phyloP scores from a whole-genome alignment of 2,888 invertebrate species.

The Yponomeuta sedellus region DNA sequence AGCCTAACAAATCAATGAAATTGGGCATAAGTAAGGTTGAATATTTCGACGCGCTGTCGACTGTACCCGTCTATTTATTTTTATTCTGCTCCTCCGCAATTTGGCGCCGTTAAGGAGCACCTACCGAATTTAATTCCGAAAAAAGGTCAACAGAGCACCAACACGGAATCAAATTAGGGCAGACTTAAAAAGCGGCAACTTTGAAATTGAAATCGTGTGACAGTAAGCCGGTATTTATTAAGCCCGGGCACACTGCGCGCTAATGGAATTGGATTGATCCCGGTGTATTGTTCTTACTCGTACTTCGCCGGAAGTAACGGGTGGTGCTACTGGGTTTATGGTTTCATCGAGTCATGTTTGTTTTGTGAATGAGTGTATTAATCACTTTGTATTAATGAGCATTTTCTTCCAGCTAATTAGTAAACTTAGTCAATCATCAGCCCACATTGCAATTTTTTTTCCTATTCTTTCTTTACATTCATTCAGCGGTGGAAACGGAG shows the following conservation, averaged over 20 bases:
- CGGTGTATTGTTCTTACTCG: neutral
- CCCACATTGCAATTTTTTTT: too few species aligned
- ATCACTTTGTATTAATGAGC: too few species aligned
- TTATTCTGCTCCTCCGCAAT: neutral
- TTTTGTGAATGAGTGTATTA: too few species aligned
- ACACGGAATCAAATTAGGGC: conserved; percentile 23
- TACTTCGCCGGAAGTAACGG: neutral
- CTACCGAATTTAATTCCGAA: neutral
- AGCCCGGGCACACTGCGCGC: conserved; percentile 26
- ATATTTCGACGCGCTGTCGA: neutral
- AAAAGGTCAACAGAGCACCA: neutral
- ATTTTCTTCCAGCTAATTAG: too few species aligned
- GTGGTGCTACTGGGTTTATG: neutral
- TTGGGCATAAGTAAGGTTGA: too few species aligned
- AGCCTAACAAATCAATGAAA: too few species aligned
- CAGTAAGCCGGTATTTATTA: conserved; percentile 35
- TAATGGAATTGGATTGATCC: neutral
- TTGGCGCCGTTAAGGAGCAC: neutral
- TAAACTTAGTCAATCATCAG: too few species aligned
- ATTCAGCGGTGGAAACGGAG: too few species aligned
- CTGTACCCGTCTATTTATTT: neutral
- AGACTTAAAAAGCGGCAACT: conserved; percentile 25
- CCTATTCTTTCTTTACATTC: too few species aligned
- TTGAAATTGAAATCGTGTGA: conserved; percentile 32
- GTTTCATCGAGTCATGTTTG: too few species aligned